A percentile compares a stretch with the other conserved stretches of the same genome.
These are phyloP conservation scores for Phoenoteleia sp. DNA, from an alignment of 2,888 invertebrate species.

Conservation along the genomic window DNA sequence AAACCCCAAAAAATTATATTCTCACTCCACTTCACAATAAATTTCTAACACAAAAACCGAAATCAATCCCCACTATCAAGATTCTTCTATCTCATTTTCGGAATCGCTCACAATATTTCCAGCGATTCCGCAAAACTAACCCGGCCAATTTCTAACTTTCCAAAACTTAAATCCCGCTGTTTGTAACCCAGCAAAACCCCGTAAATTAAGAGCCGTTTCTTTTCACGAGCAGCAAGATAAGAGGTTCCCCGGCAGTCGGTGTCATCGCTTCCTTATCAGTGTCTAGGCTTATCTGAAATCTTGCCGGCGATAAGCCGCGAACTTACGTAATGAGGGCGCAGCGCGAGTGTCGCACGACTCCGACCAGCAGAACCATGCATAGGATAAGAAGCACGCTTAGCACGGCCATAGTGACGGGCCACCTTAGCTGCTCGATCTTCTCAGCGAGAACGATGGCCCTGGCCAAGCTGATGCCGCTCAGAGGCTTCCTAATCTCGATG, in stretches of 20 bases:
- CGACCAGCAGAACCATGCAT: constrained; percentile 96
- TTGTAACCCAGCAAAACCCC: no score
- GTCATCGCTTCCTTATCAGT: neutral
- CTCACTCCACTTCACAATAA: no score
- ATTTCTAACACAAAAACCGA: no score
- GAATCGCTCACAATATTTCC: no score
- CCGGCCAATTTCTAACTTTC: no score
- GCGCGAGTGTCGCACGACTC: constrained; percentile 95
- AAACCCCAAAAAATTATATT: no score
- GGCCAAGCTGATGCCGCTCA: constrained; percentile 91
- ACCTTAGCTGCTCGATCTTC: constrained; percentile 92
- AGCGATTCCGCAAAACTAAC: no score
- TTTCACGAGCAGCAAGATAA: neutral
- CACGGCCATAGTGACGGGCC: constrained; percentile 96
- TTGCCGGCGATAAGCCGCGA: constrained; percentile 45
- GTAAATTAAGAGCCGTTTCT: no score
- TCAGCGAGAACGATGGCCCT: constrained; percentile 89
- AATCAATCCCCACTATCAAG: no score
- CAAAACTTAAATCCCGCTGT: no score
- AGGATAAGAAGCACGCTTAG: constrained; percentile 95
- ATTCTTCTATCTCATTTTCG: no score
- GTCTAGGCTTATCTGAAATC: constrained; percentile 32
- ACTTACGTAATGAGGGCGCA: constrained; percentile 94
- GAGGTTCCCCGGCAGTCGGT: neutral
- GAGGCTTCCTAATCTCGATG: constrained; percentile 91